Percentiles rank a stretch among this genome's conserved stretches.
Conservation (phyloP, 2,113 vertebrate species). For the Oryzias curvinotus region DNA sequence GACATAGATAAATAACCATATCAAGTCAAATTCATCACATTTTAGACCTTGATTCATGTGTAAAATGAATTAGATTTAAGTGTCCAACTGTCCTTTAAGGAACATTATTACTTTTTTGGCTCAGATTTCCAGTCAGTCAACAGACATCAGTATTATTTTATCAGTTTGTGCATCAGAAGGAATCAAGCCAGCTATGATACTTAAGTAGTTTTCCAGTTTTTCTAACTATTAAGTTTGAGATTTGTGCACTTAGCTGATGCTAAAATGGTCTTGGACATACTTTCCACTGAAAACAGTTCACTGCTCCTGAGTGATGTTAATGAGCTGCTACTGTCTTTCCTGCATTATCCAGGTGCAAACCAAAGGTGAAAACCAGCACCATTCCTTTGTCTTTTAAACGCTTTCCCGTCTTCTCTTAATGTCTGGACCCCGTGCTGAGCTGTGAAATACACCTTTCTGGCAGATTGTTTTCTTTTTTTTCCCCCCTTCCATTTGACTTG, state of each 20-base stretch:
- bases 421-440: constrained; percentile 24
- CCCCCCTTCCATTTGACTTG: constrained; percentile 56
- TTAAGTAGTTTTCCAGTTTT: neutral
- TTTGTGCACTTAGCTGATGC: neutral
- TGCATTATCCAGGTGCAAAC: neutral
- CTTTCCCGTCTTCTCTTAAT: constrained; percentile 14
- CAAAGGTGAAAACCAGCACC: neutral
- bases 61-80: no score
- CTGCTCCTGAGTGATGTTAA: neutral
- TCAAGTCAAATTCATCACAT: no score
- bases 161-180: no score
- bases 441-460: constrained; percentile 48
- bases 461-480: constrained; percentile 52
- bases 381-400: constrained; percentile 1
- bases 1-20: no score
- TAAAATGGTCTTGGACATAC: neutral
- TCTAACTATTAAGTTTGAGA: neutral
- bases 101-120: no score
- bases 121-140: no score
- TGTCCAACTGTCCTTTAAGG: no score
- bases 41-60: no score
- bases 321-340: neutral
- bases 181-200: neutral
- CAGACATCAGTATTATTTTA: no score
- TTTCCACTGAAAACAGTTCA: neutral